These are phyloP conservation scores for Atlantisia rogersi DNA, from an alignment of 2,113 vertebrate genomes.

Conservation along the genomic window DNA sequence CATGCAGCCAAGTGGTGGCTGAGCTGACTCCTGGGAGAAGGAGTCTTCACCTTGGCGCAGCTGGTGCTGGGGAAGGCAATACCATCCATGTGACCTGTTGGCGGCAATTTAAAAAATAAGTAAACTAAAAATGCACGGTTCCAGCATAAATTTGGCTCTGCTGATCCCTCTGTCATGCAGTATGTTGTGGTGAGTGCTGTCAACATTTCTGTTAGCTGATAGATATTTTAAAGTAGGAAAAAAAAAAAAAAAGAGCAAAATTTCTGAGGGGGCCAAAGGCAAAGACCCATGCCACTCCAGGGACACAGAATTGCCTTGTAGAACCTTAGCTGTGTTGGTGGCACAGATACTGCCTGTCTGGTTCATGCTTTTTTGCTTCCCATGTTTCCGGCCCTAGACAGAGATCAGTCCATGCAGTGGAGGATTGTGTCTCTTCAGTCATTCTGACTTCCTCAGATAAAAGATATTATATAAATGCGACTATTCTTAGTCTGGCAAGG, in stretches of 20 bases:
- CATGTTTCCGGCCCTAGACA: background rate
- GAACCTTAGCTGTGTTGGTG: background rate
- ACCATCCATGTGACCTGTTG: background rate
- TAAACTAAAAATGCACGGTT: background rate
- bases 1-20: background rate
- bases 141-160: background rate
- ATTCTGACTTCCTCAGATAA: slow-evolving; percentile 22
- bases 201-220: background rate
- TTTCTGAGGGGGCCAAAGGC: background rate
- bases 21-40: background rate
- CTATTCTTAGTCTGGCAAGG: background rate
- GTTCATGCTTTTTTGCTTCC: background rate
- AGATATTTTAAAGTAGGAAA: background rate
- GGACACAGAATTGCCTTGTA: background rate
- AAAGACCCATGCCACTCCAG: background rate
- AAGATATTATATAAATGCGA: background rate
- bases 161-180: background rate
- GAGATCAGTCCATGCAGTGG: fast-evolving
- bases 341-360: background rate
- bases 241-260: background rate
- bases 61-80: background rate
- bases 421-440: background rate
- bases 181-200: background rate
- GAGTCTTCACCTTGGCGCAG: background rate
- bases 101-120: background rate